Evolutionary conservation across 92 coral and sea anemone species (phyloP), one percentile per base, ranked within the genome.

Genomic region (Bergia sp.): DNA sequence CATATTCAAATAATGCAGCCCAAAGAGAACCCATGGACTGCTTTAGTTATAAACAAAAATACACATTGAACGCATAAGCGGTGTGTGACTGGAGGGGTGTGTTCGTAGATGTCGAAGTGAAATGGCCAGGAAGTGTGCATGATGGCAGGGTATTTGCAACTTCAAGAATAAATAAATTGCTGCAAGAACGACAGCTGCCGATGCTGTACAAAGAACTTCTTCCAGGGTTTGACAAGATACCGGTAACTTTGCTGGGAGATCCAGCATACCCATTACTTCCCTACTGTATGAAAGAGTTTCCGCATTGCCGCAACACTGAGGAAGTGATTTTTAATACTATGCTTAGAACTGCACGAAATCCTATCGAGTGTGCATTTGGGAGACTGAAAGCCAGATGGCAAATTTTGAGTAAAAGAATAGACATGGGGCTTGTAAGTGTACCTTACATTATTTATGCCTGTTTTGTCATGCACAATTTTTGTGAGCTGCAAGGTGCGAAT

Each of bases 1-100:
- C 95, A 93, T 65, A 91, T 94, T 74, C 82, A 89, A 21, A 94
- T 92, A 21, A 82, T 57, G 88, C 94, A 91, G 69, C 95, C 95
- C n/a, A 40, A 73, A 39, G 93, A 89, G 74, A 92, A 92, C 69
- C 82, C 92, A 5, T 94, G 91, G 91, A 94, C 82, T 94, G 64
- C 80, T 93, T 91, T 64, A 74, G 91, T 65, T 94, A 92, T 66
- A 92, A 94, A 85, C 82, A 78, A 90, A 92, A 91, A 82, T 91
- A 92, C 66, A 91, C 93, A 29, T 29, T 29, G 29, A 29, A 29
- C 29, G 29, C 29, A 29, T 29, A 29, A 29, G 29, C 29, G 29
- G 29, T 29, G 29, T 29, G 29, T 29, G 29, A 29, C 29, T 29
- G 29, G 29, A 29, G 29, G 29, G 29, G 29, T 29, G 29, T 29